Conservation (phyloP, 1,140 invertebrate species). For the Panagrolaimus sp. region DNA sequence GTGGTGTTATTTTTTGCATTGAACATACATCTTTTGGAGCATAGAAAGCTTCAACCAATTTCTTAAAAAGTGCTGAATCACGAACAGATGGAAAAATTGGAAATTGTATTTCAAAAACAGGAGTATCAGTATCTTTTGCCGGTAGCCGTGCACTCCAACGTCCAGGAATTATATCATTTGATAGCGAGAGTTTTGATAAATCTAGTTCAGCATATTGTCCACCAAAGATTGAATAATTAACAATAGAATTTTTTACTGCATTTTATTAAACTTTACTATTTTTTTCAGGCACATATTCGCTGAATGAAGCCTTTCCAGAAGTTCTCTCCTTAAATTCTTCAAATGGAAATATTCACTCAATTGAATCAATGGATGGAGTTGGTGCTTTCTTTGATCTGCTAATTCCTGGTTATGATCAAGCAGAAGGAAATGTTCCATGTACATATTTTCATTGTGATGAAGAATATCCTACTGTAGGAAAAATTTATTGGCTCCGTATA, state of each 20-base stretch:
- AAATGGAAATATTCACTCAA: neutral
- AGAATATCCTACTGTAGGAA: neutral
- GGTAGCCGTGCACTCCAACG: constrained; percentile 10
- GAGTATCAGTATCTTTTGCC: neutral
- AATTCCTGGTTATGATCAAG: neutral
- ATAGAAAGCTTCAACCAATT: constrained; percentile 12
- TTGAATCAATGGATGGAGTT: neutral
- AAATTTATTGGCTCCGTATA: neutral
- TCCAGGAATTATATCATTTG: neutral
- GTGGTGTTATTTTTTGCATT: neutral
- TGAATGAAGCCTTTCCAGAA: neutral
- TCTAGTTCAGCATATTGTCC: constrained; percentile 17
- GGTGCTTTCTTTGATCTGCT: neutral
- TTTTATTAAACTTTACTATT: no score
- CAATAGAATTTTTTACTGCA: neutral
- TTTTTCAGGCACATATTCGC: neutral
- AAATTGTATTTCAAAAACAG: constrained; percentile 18
- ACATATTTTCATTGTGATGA: constrained; percentile 8
- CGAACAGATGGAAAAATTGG: constrained; percentile 18
- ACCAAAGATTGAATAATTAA: constrained; percentile 23
- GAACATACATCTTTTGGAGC: constrained; percentile 15
- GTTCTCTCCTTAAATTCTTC: neutral
- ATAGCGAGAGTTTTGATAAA: neutral
- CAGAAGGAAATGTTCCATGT: neutral
- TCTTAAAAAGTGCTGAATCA: constrained; percentile 5